Conservation (phyloP, 2,888 invertebrate species). For the Drosophila tanythrix region DNA sequence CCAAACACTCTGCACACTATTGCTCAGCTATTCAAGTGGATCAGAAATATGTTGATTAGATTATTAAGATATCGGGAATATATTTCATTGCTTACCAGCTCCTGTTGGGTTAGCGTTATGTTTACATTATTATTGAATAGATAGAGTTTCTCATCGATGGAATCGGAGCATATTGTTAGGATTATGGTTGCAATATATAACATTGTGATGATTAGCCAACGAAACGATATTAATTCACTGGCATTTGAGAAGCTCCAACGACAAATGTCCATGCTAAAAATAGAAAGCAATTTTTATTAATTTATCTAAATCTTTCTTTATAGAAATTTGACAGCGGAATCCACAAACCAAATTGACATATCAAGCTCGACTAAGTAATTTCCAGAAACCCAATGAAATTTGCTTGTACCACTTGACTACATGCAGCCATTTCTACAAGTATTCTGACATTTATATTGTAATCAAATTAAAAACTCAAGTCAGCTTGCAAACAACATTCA, state of each 20-base stretch:
- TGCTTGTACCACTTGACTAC: constrained; percentile 4
- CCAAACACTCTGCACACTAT: constrained; percentile 86
- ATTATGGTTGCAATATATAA: constrained; percentile 85
- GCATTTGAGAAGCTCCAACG: constrained; percentile 84
- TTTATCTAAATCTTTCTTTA: not conserved
- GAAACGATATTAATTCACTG: constrained; percentile 84
- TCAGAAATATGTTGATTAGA: not conserved
- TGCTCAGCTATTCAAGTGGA: constrained; percentile 81
- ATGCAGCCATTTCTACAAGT: constrained; percentile 5
- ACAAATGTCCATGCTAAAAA: constrained; percentile 84
- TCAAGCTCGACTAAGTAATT: not conserved
- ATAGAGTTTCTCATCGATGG: constrained; percentile 84
- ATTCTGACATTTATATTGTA: constrained; percentile 34
- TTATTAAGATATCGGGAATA: not conserved
- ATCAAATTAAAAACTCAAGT: constrained; percentile 24
- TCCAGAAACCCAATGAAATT: not conserved
- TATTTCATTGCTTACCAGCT: constrained; percentile 79
- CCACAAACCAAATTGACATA: not conserved
- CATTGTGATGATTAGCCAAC: constrained; percentile 85
- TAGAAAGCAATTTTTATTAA: not conserved
- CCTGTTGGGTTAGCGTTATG: constrained; percentile 82
- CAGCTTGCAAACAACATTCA: constrained; percentile 18
- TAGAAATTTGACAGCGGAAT: not conserved
- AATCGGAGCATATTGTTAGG: constrained; percentile 84
- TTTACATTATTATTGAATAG: constrained; percentile 82